Conservation (phyloP, 2,113 vertebrate genomes). For the Microcebus jonahi region DNA sequence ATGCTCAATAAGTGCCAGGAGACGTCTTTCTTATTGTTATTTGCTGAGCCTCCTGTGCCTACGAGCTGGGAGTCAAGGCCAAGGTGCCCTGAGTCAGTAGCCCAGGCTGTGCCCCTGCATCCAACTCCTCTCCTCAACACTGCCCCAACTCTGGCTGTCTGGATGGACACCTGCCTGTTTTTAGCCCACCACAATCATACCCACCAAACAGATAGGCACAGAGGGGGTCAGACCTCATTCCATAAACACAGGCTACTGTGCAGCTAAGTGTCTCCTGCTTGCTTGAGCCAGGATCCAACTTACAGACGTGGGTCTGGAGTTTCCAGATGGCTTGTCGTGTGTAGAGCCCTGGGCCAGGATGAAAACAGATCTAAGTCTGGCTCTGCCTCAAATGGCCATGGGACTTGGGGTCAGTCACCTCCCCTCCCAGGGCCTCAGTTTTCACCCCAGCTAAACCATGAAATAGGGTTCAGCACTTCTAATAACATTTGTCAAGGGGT, state of each 20-base stretch:
- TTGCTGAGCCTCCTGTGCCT: not conserved
- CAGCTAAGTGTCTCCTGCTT: not conserved
- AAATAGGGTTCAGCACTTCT: not conserved
- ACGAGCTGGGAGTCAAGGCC: not conserved
- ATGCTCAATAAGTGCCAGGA: not conserved
- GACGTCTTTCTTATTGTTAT: not conserved
- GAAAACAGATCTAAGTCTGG: not conserved
- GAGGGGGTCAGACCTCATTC: not conserved
- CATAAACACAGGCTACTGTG: not conserved
- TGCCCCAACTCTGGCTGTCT: not conserved
- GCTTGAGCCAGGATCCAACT: not conserved
- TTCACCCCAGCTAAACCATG: not conserved
- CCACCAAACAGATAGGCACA: not conserved
- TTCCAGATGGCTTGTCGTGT: not conserved
- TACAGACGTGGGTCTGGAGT: not conserved
- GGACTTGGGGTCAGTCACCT: not conserved
- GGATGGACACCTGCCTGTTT: not conserved
- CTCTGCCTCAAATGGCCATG: no score
- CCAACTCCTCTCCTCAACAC: rapidly evolving
- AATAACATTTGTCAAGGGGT: not conserved
- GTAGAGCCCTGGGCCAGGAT: not conserved
- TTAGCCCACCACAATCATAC: not conserved
- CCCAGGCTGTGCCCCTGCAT: not conserved
- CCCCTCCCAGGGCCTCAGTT: not conserved
- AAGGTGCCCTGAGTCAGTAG: not conserved